Percentiles rank a stretch among this genome's conserved stretches.
These are phyloP conservation scores for Drosophila sp. DNA, from an alignment of 1,140 invertebrate species.

Conservation along the genomic window DNA sequence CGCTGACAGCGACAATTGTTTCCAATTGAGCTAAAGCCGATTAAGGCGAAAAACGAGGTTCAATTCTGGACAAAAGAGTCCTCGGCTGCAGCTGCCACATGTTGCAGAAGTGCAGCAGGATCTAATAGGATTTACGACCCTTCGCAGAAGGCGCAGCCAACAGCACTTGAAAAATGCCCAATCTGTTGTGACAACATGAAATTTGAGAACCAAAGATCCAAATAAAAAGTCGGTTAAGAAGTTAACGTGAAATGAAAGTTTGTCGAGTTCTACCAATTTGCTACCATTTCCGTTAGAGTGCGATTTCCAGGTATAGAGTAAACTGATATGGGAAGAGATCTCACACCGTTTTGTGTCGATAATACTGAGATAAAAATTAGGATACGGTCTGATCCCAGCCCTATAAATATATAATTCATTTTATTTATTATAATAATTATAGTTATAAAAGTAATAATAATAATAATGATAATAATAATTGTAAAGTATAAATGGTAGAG, in stretches of 20 bases:
- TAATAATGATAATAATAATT: no score
- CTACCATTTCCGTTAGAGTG: constrained; percentile 25
- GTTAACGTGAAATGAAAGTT: constrained; percentile 45
- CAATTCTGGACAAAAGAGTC: neutral
- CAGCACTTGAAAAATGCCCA: constrained; percentile 37
- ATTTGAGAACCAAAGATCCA: constrained; percentile 53
- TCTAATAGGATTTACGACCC: constrained; percentile 76
- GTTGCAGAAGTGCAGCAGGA: constrained; percentile 48
- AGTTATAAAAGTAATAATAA: no score
- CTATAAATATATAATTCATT: no score
- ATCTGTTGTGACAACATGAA: constrained; percentile 74
- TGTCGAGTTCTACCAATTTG: constrained; percentile 19
- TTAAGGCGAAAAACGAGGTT: constrained; percentile 47
- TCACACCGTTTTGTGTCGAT: constrained; percentile 14
- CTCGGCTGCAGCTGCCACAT: constrained; percentile 57
- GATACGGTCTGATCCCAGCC: neutral
- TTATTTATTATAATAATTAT: no score
- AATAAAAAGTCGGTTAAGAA: constrained; percentile 49
- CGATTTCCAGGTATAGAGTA: constrained; percentile 31
- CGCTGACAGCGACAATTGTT: constrained; percentile 63
- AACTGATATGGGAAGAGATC: constrained; percentile 21
- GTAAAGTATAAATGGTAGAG: no score
- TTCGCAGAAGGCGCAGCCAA: constrained; percentile 32
- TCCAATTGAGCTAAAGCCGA: constrained; percentile 64
- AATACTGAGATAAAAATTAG: neutral